Evolutionary conservation across 2,797 vertebrate genomes (phyloP).

Genomic region (Rhinoraja longicauda): DNA sequence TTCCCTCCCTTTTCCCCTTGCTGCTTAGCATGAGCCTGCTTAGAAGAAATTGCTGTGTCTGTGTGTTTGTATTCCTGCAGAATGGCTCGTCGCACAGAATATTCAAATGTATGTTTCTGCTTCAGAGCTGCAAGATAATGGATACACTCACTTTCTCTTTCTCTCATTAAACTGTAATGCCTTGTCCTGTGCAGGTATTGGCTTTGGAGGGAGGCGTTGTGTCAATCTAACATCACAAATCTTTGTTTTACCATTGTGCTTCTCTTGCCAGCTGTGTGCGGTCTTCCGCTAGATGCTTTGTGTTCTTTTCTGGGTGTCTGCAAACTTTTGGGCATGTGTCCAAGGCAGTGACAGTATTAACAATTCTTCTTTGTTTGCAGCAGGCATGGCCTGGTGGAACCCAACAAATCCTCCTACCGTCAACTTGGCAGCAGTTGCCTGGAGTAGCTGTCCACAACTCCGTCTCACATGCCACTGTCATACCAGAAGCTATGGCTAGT

Average conservation of each 20-base stretch:
- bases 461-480: constrained; percentile 73
- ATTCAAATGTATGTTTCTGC: constrained; percentile 61
- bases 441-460: constrained; percentile 86
- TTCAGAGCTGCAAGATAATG: constrained; percentile 55
- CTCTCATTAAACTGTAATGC: constrained; percentile 73
- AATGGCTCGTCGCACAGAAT: constrained; percentile 77
- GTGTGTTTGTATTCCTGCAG: constrained; percentile 47
- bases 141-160: constrained; percentile 56
- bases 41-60: constrained; percentile 59
- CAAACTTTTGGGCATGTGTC: constrained; percentile 39
- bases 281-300: constrained; percentile 63
- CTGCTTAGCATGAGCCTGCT: constrained; percentile 68
- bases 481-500: constrained; percentile 66
- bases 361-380: constrained; percentile 69
- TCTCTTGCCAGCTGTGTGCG: constrained; percentile 61
- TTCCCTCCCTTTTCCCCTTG: constrained; percentile 48
- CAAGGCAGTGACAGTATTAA: constrained; percentile 53
- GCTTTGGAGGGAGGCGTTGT: constrained; percentile 76
- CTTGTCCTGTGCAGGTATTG: constrained; percentile 80
- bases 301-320: constrained; percentile 42
- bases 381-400: constrained; percentile 96
- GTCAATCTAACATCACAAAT: constrained; percentile 68
- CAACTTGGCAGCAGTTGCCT: constrained; percentile 94
- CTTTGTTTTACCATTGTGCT: constrained; percentile 58
- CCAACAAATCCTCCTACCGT: constrained; percentile 93